Conservation (phyloP, 2,888 invertebrate genomes). For the Agrochola litura region DNA sequence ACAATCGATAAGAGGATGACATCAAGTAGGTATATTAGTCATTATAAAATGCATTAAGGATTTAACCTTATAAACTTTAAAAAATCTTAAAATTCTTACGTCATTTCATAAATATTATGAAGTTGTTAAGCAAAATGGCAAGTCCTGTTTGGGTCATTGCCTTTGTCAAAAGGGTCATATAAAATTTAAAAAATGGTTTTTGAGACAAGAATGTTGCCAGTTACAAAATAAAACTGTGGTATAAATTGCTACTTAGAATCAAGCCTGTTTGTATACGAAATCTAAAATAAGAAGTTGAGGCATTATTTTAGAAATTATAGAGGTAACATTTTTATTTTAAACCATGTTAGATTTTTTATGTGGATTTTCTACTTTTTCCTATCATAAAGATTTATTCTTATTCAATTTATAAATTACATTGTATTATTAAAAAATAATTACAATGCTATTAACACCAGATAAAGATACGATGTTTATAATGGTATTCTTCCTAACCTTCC, state of each 20-base stretch:
- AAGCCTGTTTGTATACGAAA: not conserved
- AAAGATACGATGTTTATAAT: not conserved
- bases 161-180: constrained; percentile 15
- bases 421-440: not conserved
- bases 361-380: not conserved
- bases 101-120: constrained; percentile 39
- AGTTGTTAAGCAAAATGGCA: constrained; percentile 28
- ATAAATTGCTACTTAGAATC: constrained; percentile 4
- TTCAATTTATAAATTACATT: not conserved
- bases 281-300: not conserved
- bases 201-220: constrained; percentile 10
- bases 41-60: constrained; percentile 47
- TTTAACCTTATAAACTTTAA: constrained; percentile 34
- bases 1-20: constrained; percentile 38
- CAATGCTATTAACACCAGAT: not conserved
- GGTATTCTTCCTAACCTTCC: not conserved
- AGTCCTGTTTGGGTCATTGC: constrained; percentile 33
- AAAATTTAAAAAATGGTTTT: constrained; percentile 9
- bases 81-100: constrained; percentile 32
- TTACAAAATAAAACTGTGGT: constrained; percentile 6
- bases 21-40: constrained; percentile 50
- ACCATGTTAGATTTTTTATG: not conserved
- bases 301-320: constrained; percentile 1
- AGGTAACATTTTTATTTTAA: not conserved
- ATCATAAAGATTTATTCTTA: not conserved